Percentiles rank a stretch among this genome's conserved stretches.
phyloP scores from a whole-genome alignment of 2,888 invertebrate genomes.

The Catocala sponsa region DNA sequence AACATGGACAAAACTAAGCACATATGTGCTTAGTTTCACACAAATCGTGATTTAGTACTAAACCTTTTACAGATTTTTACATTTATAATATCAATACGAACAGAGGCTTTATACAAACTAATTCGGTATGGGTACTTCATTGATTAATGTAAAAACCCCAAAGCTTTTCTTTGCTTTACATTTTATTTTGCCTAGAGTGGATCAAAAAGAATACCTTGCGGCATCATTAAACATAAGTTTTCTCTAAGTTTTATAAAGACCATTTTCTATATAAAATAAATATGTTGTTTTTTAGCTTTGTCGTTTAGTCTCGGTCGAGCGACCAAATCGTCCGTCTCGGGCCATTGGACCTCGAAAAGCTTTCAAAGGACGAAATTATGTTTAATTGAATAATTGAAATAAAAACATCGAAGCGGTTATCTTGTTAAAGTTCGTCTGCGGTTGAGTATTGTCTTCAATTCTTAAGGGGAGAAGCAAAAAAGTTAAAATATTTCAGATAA shows the following conservation, averaged over 20 bases:
- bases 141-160: too few relatives aligned
- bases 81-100: too few relatives aligned
- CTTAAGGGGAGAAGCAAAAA: constrained; percentile 10
- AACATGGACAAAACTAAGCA: too few relatives aligned
- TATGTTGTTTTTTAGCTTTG: constrained; percentile 23
- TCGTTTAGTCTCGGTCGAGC: constrained; percentile 44
- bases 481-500: not conserved
- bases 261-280: constrained; percentile 26
- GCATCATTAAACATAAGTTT: not conserved
- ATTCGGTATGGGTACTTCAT: too few relatives aligned
- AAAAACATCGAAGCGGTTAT: constrained; percentile 32
- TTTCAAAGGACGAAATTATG: constrained; percentile 45
- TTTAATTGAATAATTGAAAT: constrained; percentile 52
- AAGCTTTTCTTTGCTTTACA: too few relatives aligned
- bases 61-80: too few relatives aligned
- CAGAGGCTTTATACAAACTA: too few relatives aligned
- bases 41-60: too few relatives aligned
- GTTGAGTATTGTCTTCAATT: constrained; percentile 13
- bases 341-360: constrained; percentile 44
- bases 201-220: too few relatives aligned
- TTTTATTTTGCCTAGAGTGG: too few relatives aligned
- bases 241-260: not conserved
- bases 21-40: too few relatives aligned
- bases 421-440: constrained; percentile 32
- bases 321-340: constrained; percentile 51